Evolutionary conservation across 2,797 vertebrate genomes (phyloP).

Genomic region (Sebastes dallii): DNA sequence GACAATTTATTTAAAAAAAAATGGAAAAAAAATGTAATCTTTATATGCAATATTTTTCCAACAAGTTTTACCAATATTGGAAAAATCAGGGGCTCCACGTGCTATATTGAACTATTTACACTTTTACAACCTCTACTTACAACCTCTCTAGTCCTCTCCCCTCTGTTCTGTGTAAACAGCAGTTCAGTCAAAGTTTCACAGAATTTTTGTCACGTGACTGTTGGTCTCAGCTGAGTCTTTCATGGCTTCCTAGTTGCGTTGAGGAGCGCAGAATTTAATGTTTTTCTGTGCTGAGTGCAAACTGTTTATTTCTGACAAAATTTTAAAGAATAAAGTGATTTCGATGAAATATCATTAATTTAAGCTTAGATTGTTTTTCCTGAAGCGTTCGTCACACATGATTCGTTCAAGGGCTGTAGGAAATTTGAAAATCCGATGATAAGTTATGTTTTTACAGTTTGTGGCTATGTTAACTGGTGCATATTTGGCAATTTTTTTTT

Average conservation of each 20-base stretch:
- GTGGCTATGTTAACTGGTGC: neutral
- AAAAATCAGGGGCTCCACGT: neutral
- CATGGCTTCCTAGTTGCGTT: too few species aligned
- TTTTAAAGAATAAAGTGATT: too few species aligned
- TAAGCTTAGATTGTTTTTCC: neutral
- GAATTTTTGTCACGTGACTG: too few species aligned
- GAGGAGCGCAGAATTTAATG: neutral
- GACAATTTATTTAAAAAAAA: neutral
- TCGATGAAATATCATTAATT: neutral
- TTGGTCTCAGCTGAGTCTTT: too few species aligned
- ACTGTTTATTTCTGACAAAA: too few species aligned
- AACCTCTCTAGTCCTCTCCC: neutral
- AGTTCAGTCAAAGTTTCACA: too few species aligned
- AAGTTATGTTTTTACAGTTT: neutral
- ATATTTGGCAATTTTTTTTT: neutral
- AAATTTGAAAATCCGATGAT: neutral
- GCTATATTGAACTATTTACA: neutral
- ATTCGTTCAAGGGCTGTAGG: neutral
- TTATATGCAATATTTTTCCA: too few species aligned
- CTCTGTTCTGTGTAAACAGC: too few species aligned
- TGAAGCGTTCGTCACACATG: neutral
- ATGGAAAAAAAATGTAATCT: fast-evolving
- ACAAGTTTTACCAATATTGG: neutral
- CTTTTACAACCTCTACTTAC: neutral
- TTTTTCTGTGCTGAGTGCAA: neutral